These are phyloP conservation scores for Styela plicata DNA, from an alignment of 23 tunicate genomes.

Conservation along the genomic window DNA sequence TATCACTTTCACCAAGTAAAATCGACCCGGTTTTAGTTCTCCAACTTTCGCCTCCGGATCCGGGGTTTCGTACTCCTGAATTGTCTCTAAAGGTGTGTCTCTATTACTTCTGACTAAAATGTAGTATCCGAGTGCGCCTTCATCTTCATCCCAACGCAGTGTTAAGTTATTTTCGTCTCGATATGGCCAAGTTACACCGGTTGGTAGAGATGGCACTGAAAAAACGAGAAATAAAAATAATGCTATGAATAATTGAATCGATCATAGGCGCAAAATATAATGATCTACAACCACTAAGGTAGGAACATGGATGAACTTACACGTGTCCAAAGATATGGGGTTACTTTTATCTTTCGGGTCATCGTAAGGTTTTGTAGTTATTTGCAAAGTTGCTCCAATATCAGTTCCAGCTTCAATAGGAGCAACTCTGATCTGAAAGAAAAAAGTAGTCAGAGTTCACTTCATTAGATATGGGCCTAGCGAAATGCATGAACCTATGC, in stretches of 20 bases:
- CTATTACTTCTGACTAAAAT: neutral
- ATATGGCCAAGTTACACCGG: conserved; percentile 6
- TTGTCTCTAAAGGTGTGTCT: neutral
- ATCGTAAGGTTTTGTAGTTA: conserved; percentile 16
- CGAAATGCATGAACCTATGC: too few species aligned
- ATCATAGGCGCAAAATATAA: too few species aligned
- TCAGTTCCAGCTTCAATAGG: neutral
- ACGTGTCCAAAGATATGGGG: neutral
- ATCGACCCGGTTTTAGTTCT: neutral
- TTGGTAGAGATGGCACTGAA: conserved; percentile 11
- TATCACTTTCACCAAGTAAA: conserved; percentile 4
- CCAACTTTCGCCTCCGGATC: conserved; percentile 11
- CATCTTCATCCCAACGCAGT: neutral
- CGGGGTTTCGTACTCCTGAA: neutral
- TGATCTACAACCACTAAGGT: too few species aligned
- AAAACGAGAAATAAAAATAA: too few species aligned
- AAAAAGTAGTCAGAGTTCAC: too few species aligned
- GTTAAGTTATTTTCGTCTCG: conserved; percentile 2
- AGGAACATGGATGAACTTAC: too few species aligned
- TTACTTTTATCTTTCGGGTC: neutral
- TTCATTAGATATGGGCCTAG: too few species aligned
- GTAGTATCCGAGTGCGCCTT: conserved; percentile 6
- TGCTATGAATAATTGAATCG: too few species aligned
- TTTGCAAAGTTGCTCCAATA: neutral
- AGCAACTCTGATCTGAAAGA: neutral